phyloP scores from a whole-genome alignment of 2,888 invertebrate genomes.

The Metalampra italica region DNA sequence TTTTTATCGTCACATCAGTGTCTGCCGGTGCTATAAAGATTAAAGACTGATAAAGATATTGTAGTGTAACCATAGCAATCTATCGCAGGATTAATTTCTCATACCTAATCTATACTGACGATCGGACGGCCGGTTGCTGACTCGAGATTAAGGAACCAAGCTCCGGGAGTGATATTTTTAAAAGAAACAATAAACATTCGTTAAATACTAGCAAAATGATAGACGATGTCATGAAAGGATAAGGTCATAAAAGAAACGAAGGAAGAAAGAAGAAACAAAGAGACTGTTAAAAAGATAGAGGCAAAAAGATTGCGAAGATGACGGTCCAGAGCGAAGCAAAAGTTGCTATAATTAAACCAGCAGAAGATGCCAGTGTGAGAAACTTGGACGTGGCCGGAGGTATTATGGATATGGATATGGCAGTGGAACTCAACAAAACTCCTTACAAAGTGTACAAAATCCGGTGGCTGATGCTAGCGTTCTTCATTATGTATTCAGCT shows the following conservation, averaged over 20 bases:
- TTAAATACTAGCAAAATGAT: no score
- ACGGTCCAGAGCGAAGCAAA: not conserved
- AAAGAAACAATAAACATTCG: not conserved
- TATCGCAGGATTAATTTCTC: conserved; percentile 1
- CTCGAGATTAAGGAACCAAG: not conserved
- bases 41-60: not conserved
- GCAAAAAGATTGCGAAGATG: no score
- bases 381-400: not conserved
- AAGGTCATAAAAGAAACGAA: not conserved
- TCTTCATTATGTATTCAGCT: conserved; percentile 93
- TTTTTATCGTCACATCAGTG: not conserved
- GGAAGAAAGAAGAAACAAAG: not conserved
- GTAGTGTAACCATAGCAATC: not conserved
- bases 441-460: conserved; percentile 80
- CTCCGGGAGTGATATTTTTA: no score
- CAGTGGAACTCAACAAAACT: not conserved
- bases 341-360: not conserved
- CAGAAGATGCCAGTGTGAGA: not conserved
- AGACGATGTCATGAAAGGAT: no score
- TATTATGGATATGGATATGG: not conserved
- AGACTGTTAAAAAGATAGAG: no score
- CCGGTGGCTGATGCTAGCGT: conserved; percentile 88
- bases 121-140: not conserved
- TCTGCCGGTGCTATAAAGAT: not conserved
- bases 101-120: not conserved